Conservation (phyloP, 2,888 invertebrate species). For the Ochropleura plecta region DNA sequence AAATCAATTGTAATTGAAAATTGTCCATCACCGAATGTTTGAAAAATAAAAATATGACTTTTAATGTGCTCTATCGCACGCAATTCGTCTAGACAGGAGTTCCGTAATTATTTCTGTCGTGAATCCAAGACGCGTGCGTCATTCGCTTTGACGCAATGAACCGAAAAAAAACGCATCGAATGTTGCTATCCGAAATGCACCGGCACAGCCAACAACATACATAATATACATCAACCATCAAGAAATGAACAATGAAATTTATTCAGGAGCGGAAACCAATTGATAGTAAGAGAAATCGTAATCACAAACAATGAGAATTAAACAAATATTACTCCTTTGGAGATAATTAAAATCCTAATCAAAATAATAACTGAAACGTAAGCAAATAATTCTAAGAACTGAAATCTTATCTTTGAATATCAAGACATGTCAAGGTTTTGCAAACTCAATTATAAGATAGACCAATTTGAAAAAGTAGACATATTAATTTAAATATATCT, state of each 20-base stretch:
- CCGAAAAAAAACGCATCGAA: constrained; percentile 74
- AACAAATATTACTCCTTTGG: constrained; percentile 9
- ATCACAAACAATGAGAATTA: constrained; percentile 12
- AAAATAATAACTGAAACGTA: constrained; percentile 25
- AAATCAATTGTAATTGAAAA: constrained; percentile 14
- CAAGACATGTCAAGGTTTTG: constrained; percentile 51
- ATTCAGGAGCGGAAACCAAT: constrained; percentile 25
- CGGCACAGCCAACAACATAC: not conserved
- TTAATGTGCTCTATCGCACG: constrained; percentile 41
- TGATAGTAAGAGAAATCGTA: constrained; percentile 15
- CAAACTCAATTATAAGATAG: constrained; percentile 13
- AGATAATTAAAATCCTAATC: constrained; percentile 34
- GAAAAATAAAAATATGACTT: constrained; percentile 46
- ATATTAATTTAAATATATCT: constrained; percentile 38
- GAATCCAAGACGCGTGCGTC: constrained; percentile 76
- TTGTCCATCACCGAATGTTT: constrained; percentile 8
- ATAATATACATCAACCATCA: not conserved
- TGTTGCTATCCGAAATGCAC: constrained; percentile 59
- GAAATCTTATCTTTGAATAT: constrained; percentile 32
- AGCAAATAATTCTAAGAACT: constrained; percentile 29
- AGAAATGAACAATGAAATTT: constrained; percentile 18
- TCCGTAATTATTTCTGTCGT: constrained; percentile 80
- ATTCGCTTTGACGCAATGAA: constrained; percentile 78
- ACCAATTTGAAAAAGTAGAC: constrained; percentile 14
- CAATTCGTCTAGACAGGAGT: constrained; percentile 75